phyloP scores from a whole-genome alignment of 2,888 invertebrate genomes.

The Aleiodes alternator region DNA sequence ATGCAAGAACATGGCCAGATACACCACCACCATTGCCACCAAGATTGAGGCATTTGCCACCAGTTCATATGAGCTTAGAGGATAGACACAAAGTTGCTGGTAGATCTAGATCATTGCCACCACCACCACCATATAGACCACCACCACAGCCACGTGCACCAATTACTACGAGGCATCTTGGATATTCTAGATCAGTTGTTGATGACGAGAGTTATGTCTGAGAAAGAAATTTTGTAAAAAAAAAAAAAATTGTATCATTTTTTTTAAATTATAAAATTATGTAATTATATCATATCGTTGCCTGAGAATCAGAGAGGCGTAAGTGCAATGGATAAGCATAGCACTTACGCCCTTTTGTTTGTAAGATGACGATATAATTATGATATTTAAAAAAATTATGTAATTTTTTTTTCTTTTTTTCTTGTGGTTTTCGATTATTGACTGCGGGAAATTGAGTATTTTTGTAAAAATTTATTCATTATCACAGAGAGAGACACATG shows the following conservation, averaged over 20 bases:
- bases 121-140: constrained; percentile 73
- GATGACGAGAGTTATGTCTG: constrained; percentile 74
- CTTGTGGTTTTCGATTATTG: not conserved
- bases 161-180: constrained; percentile 69
- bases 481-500: not conserved
- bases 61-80: constrained; percentile 81
- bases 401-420: not conserved
- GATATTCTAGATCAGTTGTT: constrained; percentile 70
- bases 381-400: no score
- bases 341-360: no score
- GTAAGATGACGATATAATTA: no score
- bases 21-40: constrained; percentile 81
- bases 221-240: constrained; percentile 40
- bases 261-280: no score
- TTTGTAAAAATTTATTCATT: no score
- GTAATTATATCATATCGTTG: no score
- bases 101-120: constrained; percentile 72
- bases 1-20: constrained; percentile 71
- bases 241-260: no score
- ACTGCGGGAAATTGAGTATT: not conserved
- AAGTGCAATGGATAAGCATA: no score
- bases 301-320: no score
- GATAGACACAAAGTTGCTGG: constrained; percentile 76
- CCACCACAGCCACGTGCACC: constrained; percentile 72
- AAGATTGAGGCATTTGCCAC: constrained; percentile 80